Conservation (phyloP, 35 echinoderm and acorn worm species). For the Diadema setosum region DNA sequence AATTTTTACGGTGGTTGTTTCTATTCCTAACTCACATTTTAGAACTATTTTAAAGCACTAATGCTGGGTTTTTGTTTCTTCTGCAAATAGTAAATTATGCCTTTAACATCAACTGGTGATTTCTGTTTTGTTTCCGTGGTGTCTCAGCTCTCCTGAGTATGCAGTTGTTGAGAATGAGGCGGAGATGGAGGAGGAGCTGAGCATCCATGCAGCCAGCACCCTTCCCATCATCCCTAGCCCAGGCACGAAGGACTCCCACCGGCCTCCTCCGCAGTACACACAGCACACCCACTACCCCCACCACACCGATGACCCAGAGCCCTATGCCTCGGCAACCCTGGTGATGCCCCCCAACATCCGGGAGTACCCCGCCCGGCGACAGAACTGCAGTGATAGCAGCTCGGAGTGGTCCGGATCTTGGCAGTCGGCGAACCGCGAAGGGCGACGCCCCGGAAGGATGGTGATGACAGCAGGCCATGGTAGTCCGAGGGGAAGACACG, state of each 20-base stretch:
- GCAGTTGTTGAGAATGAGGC: conserved; percentile 71
- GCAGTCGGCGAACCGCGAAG: conserved; percentile 32
- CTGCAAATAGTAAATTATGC: too few species aligned
- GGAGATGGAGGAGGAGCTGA: conserved; percentile 15
- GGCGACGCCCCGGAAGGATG: neutral
- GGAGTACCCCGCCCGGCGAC: conserved; percentile 42
- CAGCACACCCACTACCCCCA: neutral
- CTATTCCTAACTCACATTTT: too few species aligned
- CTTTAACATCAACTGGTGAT: too few species aligned
- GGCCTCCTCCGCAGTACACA: conserved; percentile 27
- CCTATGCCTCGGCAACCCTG: conserved; percentile 76
- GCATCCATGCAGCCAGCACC: neutral
- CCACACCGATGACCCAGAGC: conserved; percentile 55
- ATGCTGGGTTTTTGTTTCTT: too few species aligned
- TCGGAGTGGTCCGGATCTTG: conserved; percentile 65
- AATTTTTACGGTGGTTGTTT: too few species aligned
- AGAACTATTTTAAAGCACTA: too few species aligned
- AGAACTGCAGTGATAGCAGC: conserved; percentile 72
- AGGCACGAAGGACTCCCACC: neutral
- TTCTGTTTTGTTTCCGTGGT: too few species aligned
- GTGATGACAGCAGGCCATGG: conserved; percentile 5
- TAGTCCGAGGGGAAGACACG: neutral
- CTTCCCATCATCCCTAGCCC: conserved; percentile 20
- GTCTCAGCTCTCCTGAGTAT: conserved; percentile 74
- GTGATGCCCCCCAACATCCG: conserved; percentile 52